Evolutionary conservation across 2,797 vertebrate species (phyloP).

Genomic region (Parotocinclus haroldoi): DNA sequence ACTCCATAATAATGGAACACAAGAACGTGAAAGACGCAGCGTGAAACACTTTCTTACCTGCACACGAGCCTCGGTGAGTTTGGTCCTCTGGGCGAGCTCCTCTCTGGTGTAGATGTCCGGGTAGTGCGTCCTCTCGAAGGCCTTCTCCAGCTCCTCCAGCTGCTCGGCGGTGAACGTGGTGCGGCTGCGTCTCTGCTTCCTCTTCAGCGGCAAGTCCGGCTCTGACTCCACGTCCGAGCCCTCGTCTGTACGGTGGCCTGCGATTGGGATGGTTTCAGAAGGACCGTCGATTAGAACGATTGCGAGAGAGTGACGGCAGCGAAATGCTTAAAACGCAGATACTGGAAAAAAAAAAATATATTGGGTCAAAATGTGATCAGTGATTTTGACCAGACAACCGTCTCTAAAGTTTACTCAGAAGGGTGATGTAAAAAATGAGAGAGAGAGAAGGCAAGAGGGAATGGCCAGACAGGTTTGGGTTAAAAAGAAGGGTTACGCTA

Average conservation of each 20-base stretch:
- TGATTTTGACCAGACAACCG: too few species aligned
- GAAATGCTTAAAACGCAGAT: too few species aligned
- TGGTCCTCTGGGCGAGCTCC: slow-evolving; percentile 96
- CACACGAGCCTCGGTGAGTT: slow-evolving; percentile 93
- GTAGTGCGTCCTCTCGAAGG: slow-evolving; percentile 97
- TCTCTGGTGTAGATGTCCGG: slow-evolving; percentile 97
- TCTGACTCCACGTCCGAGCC: slow-evolving; percentile 95
- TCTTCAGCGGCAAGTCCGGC: slow-evolving; percentile 92
- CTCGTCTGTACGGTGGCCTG: slow-evolving; percentile 90
- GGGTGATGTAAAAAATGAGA: too few species aligned
- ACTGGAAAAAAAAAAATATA: too few species aligned
- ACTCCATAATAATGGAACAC: neutral
- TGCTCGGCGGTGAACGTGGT: slow-evolving; percentile 98
- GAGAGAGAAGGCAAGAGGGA: too few species aligned
- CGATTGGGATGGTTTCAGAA: neutral
- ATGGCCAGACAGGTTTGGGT: too few species aligned
- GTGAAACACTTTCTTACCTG: slow-evolving; percentile 84
- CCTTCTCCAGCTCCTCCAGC: slow-evolving; percentile 97
- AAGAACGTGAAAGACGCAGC: neutral
- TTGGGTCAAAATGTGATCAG: too few species aligned
- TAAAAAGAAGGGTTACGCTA: too few species aligned
- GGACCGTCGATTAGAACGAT: too few species aligned
- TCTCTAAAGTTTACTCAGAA: too few species aligned
- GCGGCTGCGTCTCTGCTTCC: slow-evolving; percentile 95
- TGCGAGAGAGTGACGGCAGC: too few species aligned